These are phyloP conservation scores for Neomicropteryx cornuta DNA, from an alignment of 1,140 invertebrate species.

Conservation along the genomic window DNA sequence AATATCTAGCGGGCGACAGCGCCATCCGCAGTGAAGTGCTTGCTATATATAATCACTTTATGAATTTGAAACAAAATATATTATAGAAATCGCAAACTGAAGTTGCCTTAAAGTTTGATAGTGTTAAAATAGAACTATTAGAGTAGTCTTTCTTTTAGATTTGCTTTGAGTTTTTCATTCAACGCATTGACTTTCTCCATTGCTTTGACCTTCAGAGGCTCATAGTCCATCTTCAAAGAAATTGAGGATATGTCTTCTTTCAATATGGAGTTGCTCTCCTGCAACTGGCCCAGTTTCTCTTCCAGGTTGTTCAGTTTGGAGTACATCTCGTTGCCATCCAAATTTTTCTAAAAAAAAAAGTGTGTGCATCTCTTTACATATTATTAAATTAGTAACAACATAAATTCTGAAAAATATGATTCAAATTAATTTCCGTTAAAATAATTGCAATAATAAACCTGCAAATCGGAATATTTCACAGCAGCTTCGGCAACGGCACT, in stretches of 20 bases:
- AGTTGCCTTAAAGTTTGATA: too few species aligned
- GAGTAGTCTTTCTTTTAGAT: too few species aligned
- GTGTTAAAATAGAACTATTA: too few species aligned
- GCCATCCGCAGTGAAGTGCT: too few species aligned
- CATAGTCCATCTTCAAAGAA: conserved; percentile 51
- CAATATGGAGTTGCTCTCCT: conserved; percentile 52
- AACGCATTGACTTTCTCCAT: conserved; percentile 17
- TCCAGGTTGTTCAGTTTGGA: conserved; percentile 51
- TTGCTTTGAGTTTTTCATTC: too few species aligned
- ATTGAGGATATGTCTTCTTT: conserved; percentile 52
- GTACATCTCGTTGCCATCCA: conserved; percentile 59
- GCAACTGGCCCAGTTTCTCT: conserved; percentile 50
- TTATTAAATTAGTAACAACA: neutral
- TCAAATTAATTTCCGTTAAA: too few species aligned
- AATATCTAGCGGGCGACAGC: too few species aligned
- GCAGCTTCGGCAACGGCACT: conserved; percentile 26
- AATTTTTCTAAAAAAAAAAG: conserved; percentile 36
- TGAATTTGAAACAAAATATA: too few species aligned
- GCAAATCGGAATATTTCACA: conserved; percentile 27
- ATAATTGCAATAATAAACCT: conserved; percentile 26
- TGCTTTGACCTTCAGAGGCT: conserved; percentile 40
- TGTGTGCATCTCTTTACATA: conserved; percentile 1
- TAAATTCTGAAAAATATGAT: neutral
- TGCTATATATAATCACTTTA: too few species aligned
- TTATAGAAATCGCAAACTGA: too few species aligned